phyloP scores from a whole-genome alignment of 1,140 invertebrate species.

The Xylocopa sonorina region DNA sequence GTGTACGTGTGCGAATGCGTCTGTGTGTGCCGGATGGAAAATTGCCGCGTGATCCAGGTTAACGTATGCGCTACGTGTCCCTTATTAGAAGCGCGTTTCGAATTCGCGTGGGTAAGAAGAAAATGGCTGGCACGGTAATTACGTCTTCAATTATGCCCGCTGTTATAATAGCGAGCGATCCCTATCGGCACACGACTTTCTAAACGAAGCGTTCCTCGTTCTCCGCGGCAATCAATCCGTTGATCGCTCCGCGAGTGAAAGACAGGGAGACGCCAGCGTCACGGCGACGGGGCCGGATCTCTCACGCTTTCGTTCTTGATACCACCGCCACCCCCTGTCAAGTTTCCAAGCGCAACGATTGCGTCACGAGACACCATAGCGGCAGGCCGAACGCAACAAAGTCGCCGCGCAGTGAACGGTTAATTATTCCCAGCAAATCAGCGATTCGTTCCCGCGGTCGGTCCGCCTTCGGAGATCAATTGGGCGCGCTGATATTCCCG shows the following conservation, averaged over 20 bases:
- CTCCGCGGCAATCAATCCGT: constrained; percentile 54
- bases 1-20: no score
- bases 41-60: constrained; percentile 37
- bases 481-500: constrained; percentile 31
- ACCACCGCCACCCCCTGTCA: no score
- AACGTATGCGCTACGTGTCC: constrained; percentile 33
- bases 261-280: not conserved
- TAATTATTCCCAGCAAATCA: constrained; percentile 44
- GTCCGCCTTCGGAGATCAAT: constrained; percentile 29
- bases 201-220: constrained; percentile 46
- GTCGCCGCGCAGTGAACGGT: not conserved
- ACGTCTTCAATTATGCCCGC: constrained; percentile 55
- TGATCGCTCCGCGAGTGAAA: constrained; percentile 37
- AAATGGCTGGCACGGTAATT: constrained; percentile 49
- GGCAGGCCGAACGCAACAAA: not conserved
- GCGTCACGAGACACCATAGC: not conserved
- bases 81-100: constrained; percentile 56
- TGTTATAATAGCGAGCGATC: constrained; percentile 51
- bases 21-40: constrained; percentile 20
- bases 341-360: no score
- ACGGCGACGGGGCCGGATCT: constrained; percentile 44
- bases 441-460: constrained; percentile 14
- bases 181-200: constrained; percentile 56
- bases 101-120: constrained; percentile 55
- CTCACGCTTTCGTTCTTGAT: constrained; percentile 61